phyloP scores from a whole-genome alignment of 2,888 invertebrate species.

The Gryllus longicercus region DNA sequence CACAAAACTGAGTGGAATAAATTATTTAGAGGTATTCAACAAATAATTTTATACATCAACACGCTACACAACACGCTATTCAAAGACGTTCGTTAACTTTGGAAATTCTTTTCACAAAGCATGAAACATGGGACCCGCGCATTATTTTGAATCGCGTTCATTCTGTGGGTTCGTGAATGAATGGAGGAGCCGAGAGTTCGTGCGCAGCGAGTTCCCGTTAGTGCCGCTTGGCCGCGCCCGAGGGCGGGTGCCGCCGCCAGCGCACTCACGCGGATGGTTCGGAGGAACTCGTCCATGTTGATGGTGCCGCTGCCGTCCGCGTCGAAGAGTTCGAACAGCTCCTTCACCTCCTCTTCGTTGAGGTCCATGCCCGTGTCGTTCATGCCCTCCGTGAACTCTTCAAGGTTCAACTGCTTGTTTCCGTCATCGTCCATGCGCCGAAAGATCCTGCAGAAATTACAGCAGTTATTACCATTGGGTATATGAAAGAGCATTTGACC shows the following conservation, averaged over 20 bases:
- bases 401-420: constrained; percentile 71
- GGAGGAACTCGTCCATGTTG: constrained; percentile 84
- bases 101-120: too few relatives aligned
- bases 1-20: too few relatives aligned
- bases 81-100: too few relatives aligned
- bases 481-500: too few relatives aligned
- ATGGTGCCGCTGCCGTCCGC: constrained; percentile 78
- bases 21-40: too few relatives aligned
- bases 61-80: too few relatives aligned
- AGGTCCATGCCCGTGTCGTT: constrained; percentile 71
- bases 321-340: constrained; percentile 72
- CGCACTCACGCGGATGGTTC: constrained; percentile 69
- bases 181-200: not conserved
- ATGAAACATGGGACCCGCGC: too few relatives aligned
- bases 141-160: too few relatives aligned
- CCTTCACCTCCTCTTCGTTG: constrained; percentile 59
- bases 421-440: constrained; percentile 90
- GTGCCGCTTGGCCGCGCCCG: too few relatives aligned
- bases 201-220: too few relatives aligned
- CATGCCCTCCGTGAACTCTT: constrained; percentile 79
- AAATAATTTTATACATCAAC: too few relatives aligned
- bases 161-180: not conserved
- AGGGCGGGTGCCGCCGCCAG: too few relatives aligned
- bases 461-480: not conserved
- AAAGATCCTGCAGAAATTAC: constrained; percentile 61